Conservation (phyloP, 2,888 invertebrate genomes). For the Lomographa bimaculata region DNA sequence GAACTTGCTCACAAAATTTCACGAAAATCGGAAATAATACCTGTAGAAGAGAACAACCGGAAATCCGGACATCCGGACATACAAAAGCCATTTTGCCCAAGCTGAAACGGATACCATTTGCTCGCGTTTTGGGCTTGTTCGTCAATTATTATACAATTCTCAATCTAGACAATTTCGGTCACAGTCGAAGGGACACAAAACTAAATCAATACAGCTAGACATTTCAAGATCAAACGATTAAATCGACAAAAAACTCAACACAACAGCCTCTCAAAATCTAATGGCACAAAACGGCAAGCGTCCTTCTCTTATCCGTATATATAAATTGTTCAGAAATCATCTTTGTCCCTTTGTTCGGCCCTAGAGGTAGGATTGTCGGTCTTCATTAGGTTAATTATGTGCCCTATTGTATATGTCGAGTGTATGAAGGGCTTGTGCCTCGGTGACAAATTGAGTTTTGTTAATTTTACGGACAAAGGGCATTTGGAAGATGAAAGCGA, state of each 20-base stretch:
- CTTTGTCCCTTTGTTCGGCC: conserved; percentile 25
- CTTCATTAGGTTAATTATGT: conserved; percentile 37
- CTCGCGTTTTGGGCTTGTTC: no score
- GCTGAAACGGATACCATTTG: no score
- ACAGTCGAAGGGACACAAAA: no score
- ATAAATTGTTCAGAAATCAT: conserved; percentile 26
- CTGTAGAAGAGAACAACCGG: no score
- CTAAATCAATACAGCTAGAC: neutral
- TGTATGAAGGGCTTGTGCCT: conserved; percentile 19
- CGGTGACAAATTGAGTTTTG: conserved; percentile 23
- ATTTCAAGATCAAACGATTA: conserved; percentile 5
- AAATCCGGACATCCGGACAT: no score
- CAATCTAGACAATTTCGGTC: no score
- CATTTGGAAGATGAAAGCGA: conserved; percentile 2
- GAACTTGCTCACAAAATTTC: no score
- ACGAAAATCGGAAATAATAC: no score
- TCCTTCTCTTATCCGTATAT: conserved; percentile 15
- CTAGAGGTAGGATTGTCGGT: conserved; percentile 24
- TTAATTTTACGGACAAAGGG: conserved; percentile 19
- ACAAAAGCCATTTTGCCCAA: no score
- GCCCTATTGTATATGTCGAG: conserved; percentile 23
- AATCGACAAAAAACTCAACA: conserved; percentile 12
- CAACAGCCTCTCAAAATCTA: conserved; percentile 12
- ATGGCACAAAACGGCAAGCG: conserved; percentile 15
- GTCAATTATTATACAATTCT: no score